Base-by-base conservation (phyloP, 2,113 vertebrate genomes). In the pig (Sus scrofa) region DNA sequence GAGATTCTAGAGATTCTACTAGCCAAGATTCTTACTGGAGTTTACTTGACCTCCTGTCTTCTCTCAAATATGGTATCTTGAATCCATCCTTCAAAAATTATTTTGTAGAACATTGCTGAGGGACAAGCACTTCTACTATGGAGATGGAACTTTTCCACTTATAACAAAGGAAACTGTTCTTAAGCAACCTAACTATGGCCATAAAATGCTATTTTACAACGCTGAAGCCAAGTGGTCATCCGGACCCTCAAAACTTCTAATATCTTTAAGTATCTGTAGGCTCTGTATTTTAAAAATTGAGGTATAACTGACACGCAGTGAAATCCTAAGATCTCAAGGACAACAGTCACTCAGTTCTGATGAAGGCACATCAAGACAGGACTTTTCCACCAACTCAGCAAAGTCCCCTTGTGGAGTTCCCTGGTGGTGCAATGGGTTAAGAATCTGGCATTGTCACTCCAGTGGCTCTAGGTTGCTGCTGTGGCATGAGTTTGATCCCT, bases 171-270 rank as follows among this genome's bases (percentile, higher is more conserved):
- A 95, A 97, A 83, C 67, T 65, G 94, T 86, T 98, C 74, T 98
- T 96, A 96, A 98, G 97, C 88, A 98, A 98, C 98, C 96, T 97
- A 98, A 96, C 97, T 44, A 96, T 97, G 97, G 44, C 44, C 44
- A 44, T 44, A 44, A 44, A 98, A 89, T 58, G 81, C 71, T 96
- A 97, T 97, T 96, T 88, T 98, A 97, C 92, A 98, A 98, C 97
- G 95, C 85, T 95, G 95, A 98, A 63, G 86, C 96, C 93, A 97
- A 98, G 93, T 88, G 86, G 98, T 98, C 96, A 95, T 93, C 79
- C 96, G 19, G 34, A 96, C 97, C 96, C 44, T 95, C 74, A 77
- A 27, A 30, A 87, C 60, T 96, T 96, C 92, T 95, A 84, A 50
- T 27, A 34, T 74, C 37, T 52, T 14, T 44, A 65, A 60, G 50